Conservation (phyloP, 2,113 vertebrate genomes). For the Pitta sordida region DNA sequence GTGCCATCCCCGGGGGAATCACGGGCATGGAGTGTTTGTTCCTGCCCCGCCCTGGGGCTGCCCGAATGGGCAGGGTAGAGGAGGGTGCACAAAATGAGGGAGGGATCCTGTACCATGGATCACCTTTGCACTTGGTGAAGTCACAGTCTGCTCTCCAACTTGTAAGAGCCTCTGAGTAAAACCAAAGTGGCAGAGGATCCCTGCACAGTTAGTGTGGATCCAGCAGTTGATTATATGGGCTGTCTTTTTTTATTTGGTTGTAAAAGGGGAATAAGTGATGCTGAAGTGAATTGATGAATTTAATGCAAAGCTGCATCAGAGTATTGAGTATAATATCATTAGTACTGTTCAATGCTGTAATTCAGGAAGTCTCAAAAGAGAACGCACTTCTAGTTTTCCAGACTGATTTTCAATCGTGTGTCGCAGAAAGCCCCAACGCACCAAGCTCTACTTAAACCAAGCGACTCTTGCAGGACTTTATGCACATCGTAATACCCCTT, state of each 20-base stretch:
- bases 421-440: fast-evolving
- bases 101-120: neutral
- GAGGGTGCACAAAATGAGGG: fast-evolving
- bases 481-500: neutral
- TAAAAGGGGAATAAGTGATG: neutral
- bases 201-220: neutral
- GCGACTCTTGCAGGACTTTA: neutral
- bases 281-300: neutral
- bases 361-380: neutral
- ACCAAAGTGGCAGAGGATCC: neutral
- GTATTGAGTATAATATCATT: neutral
- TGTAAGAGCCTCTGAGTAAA: neutral
- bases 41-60: fast-evolving
- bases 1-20: fast-evolving
- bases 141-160: neutral
- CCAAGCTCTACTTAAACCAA: neutral
- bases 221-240: neutral
- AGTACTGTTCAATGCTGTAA: neutral
- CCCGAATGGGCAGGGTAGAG: fast-evolving
- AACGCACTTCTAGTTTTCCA: neutral
- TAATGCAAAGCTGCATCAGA: neutral
- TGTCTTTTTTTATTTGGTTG: neutral
- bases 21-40: fast-evolving
- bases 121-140: neutral
- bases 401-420: fast-evolving